A percentile compares a stretch with the other conserved stretches of the same genome.
Evolutionary conservation across 2,113 vertebrate species (phyloP).

Genomic region (Australoheros scitulus): DNA sequence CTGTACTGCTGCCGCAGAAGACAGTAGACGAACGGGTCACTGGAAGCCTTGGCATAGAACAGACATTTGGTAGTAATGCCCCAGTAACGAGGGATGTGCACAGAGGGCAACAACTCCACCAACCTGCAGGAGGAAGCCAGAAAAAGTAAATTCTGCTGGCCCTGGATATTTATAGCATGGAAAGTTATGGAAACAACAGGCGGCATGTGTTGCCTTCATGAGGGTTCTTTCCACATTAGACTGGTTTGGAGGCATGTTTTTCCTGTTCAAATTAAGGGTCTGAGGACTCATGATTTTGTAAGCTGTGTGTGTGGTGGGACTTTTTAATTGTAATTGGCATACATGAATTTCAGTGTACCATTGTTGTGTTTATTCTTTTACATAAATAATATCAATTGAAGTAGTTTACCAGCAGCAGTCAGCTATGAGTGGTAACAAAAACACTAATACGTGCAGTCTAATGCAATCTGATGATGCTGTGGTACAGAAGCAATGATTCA

Average conservation of each 20-base stretch:
- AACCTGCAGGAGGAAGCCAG: slow-evolving; percentile 77
- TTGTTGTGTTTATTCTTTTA: too few species aligned
- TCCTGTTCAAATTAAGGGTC: background rate
- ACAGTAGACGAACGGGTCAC: slow-evolving; percentile 82
- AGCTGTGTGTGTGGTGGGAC: too few species aligned
- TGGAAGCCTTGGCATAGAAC: slow-evolving; percentile 83
- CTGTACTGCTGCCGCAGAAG: slow-evolving; percentile 83
- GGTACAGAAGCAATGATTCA: background rate
- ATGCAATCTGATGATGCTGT: background rate
- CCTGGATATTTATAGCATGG: background rate
- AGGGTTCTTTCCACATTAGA: background rate
- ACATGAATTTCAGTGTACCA: too few species aligned
- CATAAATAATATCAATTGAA: too few species aligned
- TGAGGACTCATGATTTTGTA: too few species aligned
- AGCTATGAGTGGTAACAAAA: background rate
- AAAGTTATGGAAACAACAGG: background rate
- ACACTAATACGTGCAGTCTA: background rate
- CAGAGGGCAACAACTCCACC: slow-evolving; percentile 79
- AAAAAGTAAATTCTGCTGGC: background rate
- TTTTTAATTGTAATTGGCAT: too few species aligned
- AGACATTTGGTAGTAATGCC: slow-evolving; percentile 83
- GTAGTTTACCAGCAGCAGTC: background rate
- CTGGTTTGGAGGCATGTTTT: background rate
- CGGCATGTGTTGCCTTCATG: background rate
- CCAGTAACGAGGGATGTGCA: slow-evolving; percentile 81